Evolutionary conservation across 2,888 invertebrate genomes (phyloP).

Genomic region (Habroteleia sp.): DNA sequence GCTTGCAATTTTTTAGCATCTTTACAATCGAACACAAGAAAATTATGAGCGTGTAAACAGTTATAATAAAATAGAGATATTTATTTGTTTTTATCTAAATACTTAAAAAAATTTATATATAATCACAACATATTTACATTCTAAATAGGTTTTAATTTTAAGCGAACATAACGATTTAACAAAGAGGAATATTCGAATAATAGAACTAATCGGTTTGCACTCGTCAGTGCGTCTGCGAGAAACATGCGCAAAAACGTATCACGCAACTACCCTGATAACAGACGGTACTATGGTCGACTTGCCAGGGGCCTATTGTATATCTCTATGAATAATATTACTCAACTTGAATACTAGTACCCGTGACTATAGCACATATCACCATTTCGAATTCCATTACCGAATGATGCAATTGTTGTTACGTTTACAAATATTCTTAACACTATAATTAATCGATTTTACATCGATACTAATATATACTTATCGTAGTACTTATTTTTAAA

Average conservation of each 20-base stretch:
- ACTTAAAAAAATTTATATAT: too few relatives aligned
- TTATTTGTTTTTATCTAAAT: too few relatives aligned
- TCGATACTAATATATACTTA: slow-evolving; percentile 19
- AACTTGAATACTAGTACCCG: slow-evolving; percentile 33
- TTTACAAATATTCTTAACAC: slow-evolving; percentile 30
- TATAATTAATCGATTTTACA: slow-evolving; percentile 34
- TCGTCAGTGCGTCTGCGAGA: slow-evolving; percentile 16
- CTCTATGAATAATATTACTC: slow-evolving; percentile 49
- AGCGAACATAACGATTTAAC: slow-evolving; percentile 1
- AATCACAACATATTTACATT: too few relatives aligned
- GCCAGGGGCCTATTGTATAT: slow-evolving; percentile 48
- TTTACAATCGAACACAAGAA: background rate
- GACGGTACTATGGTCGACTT: slow-evolving; percentile 25
- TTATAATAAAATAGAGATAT: background rate
- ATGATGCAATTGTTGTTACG: slow-evolving; percentile 40
- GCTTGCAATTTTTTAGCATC: too few relatives aligned
- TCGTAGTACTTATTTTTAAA: background rate
- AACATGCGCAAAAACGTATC: slow-evolving; percentile 38
- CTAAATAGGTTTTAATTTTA: too few relatives aligned
- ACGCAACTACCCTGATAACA: slow-evolving; percentile 26
- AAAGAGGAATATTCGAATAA: background rate
- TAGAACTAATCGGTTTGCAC: slow-evolving; percentile 11
- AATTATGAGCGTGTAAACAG: background rate
- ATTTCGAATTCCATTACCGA: slow-evolving; percentile 38
- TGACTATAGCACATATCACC: slow-evolving; percentile 16